Evolutionary conservation across 2,888 invertebrate genomes (phyloP).

Genomic region (Allolobophora icterica): DNA sequence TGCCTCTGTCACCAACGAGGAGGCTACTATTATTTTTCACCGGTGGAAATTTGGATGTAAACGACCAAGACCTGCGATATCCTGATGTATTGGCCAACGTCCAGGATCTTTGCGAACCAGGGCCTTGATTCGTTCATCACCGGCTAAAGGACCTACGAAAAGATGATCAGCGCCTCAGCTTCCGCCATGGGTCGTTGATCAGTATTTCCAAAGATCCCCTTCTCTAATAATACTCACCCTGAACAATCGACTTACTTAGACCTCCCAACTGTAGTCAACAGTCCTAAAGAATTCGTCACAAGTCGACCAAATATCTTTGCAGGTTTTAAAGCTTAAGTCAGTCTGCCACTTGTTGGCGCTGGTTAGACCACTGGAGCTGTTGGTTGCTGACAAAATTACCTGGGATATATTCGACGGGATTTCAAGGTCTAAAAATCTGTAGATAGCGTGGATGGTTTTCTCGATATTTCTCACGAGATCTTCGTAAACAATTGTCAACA

Average conservation of each 20-base stretch:
- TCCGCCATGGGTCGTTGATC: no score
- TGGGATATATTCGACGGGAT: background rate
- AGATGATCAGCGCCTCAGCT: no score
- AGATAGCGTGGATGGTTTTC: background rate
- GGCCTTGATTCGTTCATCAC: no score
- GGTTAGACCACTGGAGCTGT: background rate
- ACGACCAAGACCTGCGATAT: no score
- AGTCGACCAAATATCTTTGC: background rate
- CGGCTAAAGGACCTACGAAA: no score
- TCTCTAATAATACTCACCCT: no score
- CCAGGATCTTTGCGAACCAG: no score
- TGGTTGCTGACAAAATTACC: background rate
- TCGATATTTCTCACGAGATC: slow-evolving; percentile 24
- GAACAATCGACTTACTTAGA: background rate
- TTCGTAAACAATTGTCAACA: slow-evolving; percentile 38
- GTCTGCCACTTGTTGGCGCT: background rate
- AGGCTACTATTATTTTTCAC: no score
- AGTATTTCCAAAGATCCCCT: no score
- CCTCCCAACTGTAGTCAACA: background rate
- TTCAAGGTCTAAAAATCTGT: slow-evolving; percentile 7
- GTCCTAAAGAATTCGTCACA: background rate
- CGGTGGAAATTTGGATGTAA: no score
- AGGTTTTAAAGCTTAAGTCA: background rate
- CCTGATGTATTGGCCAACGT: no score
- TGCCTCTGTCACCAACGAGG: no score